Evolutionary conservation across 2,113 vertebrate genomes (phyloP), one percentile per base, ranked within the genome.

Genomic region (Phaethornis superciliosus): DNA sequence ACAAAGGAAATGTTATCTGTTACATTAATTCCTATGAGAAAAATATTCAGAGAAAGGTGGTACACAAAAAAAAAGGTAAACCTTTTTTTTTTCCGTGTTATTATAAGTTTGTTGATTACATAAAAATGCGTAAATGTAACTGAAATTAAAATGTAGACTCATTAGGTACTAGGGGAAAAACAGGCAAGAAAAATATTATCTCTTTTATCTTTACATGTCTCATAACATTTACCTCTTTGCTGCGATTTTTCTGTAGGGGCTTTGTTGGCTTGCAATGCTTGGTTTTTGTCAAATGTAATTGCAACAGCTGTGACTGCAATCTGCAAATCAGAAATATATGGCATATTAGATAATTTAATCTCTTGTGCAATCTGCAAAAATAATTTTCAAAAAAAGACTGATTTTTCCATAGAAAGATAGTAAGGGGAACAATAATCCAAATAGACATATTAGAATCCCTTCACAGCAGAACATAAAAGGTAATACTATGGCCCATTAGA

Each of bases 261-360:
- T 97, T 97, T 98, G 85, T 94, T 94, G 56, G 97, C 97, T 89
- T 99, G 99, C 72, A 98, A 97, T 35, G 97, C 94, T 95, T 99
- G 98, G 76, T 99, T 98, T 97, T 99, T 99, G 96, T 99, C 99
- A 70, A 98, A 99, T 15, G 98, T 99, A 98, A 99, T 99, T 71
- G 99, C 99, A 94, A 99, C 99, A 10, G 99, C 99, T 55, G 99
- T 99, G 94, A 99, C 99, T 17, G 99, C 98, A 37, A 99, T 99
- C 99, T 99, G 95, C 8, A 95, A 93, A 96, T 87, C 55, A 96
- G 6, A 94, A 85, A 93, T 35, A 51, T 7, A 76, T 28, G 37
- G n/a, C 18, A 12, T 15, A 75, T 83, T 64, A 89, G 46, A 9
- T 28, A 55, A 72, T 1, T 30, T 46, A 8, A 71, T 46, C 13